Evolutionary conservation across 2,888 invertebrate genomes (phyloP).

Genomic region (Drosophila quinaria): DNA sequence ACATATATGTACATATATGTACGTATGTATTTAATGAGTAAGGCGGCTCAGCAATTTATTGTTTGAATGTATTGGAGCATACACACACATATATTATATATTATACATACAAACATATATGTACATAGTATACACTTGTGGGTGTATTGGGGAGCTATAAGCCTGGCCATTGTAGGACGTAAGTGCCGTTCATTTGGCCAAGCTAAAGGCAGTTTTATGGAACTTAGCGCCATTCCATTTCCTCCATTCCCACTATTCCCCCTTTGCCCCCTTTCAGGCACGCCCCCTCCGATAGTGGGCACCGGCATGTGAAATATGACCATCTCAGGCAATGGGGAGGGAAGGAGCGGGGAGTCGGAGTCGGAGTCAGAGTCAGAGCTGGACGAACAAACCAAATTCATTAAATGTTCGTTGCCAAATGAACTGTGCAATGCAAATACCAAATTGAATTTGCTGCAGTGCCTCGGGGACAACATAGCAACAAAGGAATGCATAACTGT

Average conservation of each 20-base stretch:
- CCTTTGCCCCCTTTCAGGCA: not conserved
- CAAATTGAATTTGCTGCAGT: slow-evolving; percentile 28
- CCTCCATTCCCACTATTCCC: not conserved
- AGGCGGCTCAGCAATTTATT: slow-evolving; percentile 68
- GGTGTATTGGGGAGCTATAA: slow-evolving; percentile 26
- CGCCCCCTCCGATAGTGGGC: slow-evolving; percentile 1
- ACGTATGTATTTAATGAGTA: slow-evolving; percentile 60
- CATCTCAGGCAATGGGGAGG: not conserved
- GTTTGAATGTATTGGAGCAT: slow-evolving; percentile 32
- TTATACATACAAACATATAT: not conserved
- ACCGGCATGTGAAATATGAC: slow-evolving; percentile 24
- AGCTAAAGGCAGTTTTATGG: slow-evolving; percentile 55
- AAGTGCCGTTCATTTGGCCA: slow-evolving; percentile 42
- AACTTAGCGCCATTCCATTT: slow-evolving; percentile 27
- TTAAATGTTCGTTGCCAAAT: slow-evolving; percentile 28
- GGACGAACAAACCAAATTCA: slow-evolving; percentile 28
- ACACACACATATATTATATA: not conserved
- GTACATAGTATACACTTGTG: not conserved
- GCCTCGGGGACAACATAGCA: slow-evolving; percentile 20
- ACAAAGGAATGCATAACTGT: slow-evolving; percentile 18
- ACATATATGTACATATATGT: not conserved
- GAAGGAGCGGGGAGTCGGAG: not conserved
- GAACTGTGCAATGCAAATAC: slow-evolving; percentile 22
- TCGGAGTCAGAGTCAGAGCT: not conserved
- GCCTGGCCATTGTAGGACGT: slow-evolving; percentile 29